A percentile compares a stretch with the other conserved stretches of the same genome.
Evolutionary conservation across 2,113 vertebrate species (phyloP).

Genomic region (Aptenodytes forsteri): DNA sequence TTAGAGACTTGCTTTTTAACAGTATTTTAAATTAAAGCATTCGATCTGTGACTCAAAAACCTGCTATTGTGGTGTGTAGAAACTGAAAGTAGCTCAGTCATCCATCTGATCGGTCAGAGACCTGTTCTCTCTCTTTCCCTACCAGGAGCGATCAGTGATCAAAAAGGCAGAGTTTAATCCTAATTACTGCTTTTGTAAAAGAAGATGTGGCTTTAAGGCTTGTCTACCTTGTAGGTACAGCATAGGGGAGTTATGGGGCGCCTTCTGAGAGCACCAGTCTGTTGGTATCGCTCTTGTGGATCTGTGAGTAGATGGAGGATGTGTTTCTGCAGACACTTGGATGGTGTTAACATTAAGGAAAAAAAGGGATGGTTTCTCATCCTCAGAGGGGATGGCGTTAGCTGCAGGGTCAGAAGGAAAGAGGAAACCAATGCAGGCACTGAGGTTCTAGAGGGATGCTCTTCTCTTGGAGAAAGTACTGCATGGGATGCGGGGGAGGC

Average conservation of each 20-base stretch:
- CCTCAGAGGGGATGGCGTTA: not conserved
- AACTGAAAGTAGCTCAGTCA: slow-evolving; percentile 47
- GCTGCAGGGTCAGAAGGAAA: not conserved
- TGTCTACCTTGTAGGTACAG: not conserved
- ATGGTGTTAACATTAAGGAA: not conserved
- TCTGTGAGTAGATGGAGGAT: not conserved
- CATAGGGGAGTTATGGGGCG: not conserved
- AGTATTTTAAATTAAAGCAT: not conserved
- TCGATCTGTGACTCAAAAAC: not conserved
- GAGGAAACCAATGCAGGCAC: not conserved
- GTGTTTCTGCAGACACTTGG: not conserved
- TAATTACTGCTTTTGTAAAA: not conserved
- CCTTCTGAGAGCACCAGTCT: not conserved
- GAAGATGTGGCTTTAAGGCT: not conserved
- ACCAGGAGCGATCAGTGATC: not conserved
- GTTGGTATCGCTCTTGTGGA: not conserved
- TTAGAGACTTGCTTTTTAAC: not conserved
- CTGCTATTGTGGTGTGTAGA: not conserved
- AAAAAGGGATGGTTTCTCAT: not conserved
- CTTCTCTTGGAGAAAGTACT: not conserved
- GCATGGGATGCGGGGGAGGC: not conserved
- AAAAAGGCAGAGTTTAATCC: not conserved
- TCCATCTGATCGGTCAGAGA: not conserved
- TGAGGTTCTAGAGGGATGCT: not conserved
- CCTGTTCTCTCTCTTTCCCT: not conserved